A percentile compares a stretch with the other conserved stretches of the same genome.
phyloP scores from a whole-genome alignment of 2,797 vertebrate genomes.

The Sternarchorhynchus goeldii region DNA sequence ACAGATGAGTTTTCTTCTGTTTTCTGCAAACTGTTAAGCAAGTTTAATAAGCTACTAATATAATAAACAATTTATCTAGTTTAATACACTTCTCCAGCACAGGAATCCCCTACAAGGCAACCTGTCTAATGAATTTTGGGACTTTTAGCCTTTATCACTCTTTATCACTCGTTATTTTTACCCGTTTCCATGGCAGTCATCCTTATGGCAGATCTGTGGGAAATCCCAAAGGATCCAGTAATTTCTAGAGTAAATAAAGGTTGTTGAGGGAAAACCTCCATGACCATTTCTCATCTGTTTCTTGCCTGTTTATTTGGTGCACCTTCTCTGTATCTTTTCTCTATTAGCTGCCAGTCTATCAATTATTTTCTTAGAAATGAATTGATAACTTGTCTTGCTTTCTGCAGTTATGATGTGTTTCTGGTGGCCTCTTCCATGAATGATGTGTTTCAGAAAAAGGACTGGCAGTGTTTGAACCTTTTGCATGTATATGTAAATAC shows the following conservation, averaged over 20 bases:
- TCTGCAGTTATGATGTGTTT: too few relatives aligned
- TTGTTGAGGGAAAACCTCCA: neutral
- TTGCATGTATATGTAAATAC: too few relatives aligned
- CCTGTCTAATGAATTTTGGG: neutral
- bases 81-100: neutral
- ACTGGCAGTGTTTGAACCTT: too few relatives aligned
- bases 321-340: neutral
- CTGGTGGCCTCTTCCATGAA: too few relatives aligned
- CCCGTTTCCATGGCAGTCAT: neutral
- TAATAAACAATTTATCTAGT: neutral
- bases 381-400: too few relatives aligned
- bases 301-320: neutral
- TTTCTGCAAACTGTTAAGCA: neutral
- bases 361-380: too few relatives aligned
- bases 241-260: neutral
- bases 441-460: too few relatives aligned
- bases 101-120: neutral
- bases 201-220: conserved; percentile 3
- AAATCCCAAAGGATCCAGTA: conserved; percentile 38
- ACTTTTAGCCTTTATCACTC: neutral
- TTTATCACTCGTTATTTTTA: neutral
- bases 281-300: neutral
- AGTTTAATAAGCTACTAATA: neutral
- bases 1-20: conserved; percentile 15
- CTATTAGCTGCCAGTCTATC: too few relatives aligned